These are phyloP conservation scores for Polydesmus complanatus DNA, from an alignment of 2,888 invertebrate genomes.

Conservation along the genomic window DNA sequence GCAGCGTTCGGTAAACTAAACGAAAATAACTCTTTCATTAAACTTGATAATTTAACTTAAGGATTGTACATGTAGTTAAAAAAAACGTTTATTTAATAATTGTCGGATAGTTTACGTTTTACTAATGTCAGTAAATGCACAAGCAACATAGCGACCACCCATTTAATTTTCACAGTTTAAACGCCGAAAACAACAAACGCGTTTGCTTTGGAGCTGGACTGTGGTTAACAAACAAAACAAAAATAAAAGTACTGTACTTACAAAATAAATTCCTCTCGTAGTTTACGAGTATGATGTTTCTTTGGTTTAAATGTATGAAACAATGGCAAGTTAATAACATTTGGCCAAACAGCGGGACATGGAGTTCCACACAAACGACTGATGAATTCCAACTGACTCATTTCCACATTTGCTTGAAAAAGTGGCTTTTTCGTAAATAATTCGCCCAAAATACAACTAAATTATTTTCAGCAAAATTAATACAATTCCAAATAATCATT, in stretches of 20 bases:
- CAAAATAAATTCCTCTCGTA: constrained; percentile 56
- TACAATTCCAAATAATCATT: too few species aligned
- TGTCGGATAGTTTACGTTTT: neutral
- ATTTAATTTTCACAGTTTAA: neutral
- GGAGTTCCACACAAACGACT: constrained; percentile 90
- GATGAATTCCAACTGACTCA: constrained; percentile 87
- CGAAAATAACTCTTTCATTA: neutral
- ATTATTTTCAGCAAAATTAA: constrained; percentile 11
- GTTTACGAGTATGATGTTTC: constrained; percentile 69
- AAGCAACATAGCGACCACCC: neutral
- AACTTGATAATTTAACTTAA: neutral
- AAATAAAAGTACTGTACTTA: neutral
- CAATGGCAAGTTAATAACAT: constrained; percentile 79
- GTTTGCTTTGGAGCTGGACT: neutral
- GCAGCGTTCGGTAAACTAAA: constrained; percentile 65
- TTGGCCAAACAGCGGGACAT: constrained; percentile 90
- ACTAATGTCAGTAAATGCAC: neutral
- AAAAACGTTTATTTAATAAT: neutral
- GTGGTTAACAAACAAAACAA: neutral
- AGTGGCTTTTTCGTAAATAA: constrained; percentile 88
- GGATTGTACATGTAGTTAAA: constrained; percentile 1
- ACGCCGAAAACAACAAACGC: neutral
- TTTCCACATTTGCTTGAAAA: constrained; percentile 87
- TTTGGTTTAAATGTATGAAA: constrained; percentile 86
- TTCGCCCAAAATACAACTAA: constrained; percentile 85